Base-by-base conservation (phyloP, 2,113 vertebrate genomes). In the Nettapus auritus region DNA sequence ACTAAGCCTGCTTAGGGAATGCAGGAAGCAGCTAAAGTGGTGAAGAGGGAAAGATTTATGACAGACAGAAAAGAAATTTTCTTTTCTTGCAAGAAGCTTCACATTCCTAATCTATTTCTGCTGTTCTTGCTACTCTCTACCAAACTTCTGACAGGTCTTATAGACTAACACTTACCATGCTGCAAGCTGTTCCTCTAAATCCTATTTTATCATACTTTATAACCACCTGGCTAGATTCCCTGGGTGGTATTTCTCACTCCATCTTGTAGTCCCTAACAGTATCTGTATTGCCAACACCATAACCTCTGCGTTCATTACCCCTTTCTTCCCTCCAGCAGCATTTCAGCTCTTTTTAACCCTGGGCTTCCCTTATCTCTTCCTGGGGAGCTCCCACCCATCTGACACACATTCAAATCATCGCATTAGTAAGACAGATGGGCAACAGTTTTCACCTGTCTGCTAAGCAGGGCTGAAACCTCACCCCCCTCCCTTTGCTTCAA, bases 31-130 rank as follows among this genome's bases (percentile, higher is more conserved):
- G 86, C 93, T 71, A 82, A 93, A 94, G 82, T 94, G 80, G 95
- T 88, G 86, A 95, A 82, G 76, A 95, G 59, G 77, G 53, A 75
- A 89, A 93, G 94, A 95, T 95, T 96, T 97, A 95, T 81, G 70
- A 82, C 26, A 92, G 86, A 69, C 62, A 84, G 73, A 91, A 94
- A 90, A 76, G 53, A 88, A 66, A 89, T 82, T 93, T 83, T 87
- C 78, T 89, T 96, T 97, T 94, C 93, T 53, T 86, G 74, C 60
- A 90, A 86, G 52, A 63, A 82, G 74, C 57, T 83, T 69, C 76
- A 77, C 66, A 90, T 94, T 78, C 20, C 48, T 90, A 96, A 93
- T 92, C 69, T 92, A 85, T 85, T 96, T 92, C 94, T 82, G 63
- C 90, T 92, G 59, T 69, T 94, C 82, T 87, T 94, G 40, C 90